Evolutionary conservation across 2,113 vertebrate genomes (phyloP).

Genomic region (Solea solea): DNA sequence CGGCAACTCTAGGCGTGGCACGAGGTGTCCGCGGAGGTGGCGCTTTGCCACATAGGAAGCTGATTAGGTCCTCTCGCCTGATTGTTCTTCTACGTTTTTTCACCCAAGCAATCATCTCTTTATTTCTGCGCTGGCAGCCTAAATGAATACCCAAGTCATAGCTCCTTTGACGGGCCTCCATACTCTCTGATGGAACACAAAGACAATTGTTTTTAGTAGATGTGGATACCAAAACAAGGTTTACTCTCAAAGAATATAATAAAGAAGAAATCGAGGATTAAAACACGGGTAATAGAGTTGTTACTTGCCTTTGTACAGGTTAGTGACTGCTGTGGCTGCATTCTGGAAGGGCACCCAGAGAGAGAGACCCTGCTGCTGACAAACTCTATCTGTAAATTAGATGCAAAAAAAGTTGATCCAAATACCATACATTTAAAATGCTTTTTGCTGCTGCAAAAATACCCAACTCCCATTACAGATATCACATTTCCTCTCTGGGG

Average conservation of each 20-base stretch:
- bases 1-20: slow-evolving; percentile 92
- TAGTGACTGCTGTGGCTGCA: slow-evolving; percentile 97
- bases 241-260: too few species aligned
- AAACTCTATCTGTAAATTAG: slow-evolving; percentile 90
- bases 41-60: slow-evolving; percentile 98
- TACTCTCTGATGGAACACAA: slow-evolving; percentile 85
- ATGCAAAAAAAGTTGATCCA: background rate
- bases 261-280: too few species aligned
- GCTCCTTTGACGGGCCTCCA: slow-evolving; percentile 94
- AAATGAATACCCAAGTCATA: slow-evolving; percentile 98
- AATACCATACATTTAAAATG: background rate
- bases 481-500: background rate
- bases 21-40: slow-evolving; percentile 94
- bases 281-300: too few species aligned
- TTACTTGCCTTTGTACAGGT: slow-evolving; percentile 94
- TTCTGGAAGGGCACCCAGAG: slow-evolving; percentile 99
- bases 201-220: background rate
- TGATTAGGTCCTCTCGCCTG: slow-evolving; percentile 97
- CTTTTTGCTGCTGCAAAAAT: background rate
- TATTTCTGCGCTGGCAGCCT: slow-evolving; percentile 95
- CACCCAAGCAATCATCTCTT: slow-evolving; percentile 98
- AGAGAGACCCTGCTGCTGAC: slow-evolving; percentile 97
- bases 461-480: background rate
- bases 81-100: slow-evolving; percentile 99
- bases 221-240: background rate